Evolutionary conservation across 1,140 invertebrate species (phyloP).

Genomic region (Apis dorsata): DNA sequence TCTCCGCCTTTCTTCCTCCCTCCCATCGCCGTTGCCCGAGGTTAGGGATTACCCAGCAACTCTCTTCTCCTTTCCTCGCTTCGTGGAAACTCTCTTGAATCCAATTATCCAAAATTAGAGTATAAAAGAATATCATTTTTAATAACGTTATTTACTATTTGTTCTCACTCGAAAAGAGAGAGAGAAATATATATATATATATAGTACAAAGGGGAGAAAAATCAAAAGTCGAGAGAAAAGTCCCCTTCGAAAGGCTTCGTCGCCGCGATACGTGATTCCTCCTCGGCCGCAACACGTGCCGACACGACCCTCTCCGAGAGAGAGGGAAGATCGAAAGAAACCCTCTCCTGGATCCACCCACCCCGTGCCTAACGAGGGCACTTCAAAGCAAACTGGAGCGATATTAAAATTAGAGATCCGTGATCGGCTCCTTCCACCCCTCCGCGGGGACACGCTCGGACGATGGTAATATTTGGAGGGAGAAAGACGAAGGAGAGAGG

Average conservation of each 20-base stretch:
- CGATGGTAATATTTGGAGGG: no score
- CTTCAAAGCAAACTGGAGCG: slow-evolving; percentile 73
- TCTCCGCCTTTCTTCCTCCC: slow-evolving; percentile 33
- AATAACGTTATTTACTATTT: no score
- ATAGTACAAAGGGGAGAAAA: no score
- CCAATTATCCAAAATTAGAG: no score
- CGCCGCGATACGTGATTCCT: slow-evolving; percentile 54
- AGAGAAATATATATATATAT: no score
- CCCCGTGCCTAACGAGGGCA: slow-evolving; percentile 66
- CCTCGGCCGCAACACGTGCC: slow-evolving; percentile 56
- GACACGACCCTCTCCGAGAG: slow-evolving; percentile 29
- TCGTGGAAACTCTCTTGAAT: no score
- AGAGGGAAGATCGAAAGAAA: slow-evolving; percentile 40
- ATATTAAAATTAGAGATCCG: slow-evolving; percentile 76
- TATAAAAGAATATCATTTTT: no score
- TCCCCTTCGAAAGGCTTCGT: not conserved
- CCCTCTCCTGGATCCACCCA: slow-evolving; percentile 48
- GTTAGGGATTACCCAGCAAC: slow-evolving; percentile 68
- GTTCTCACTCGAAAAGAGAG: no score
- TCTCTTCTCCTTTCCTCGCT: no score
- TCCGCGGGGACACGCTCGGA: no score
- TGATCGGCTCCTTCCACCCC: slow-evolving; percentile 55
- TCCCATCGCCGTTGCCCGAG: slow-evolving; percentile 70
- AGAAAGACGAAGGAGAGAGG: no score
- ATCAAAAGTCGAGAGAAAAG: no score